A percentile compares a stretch with the other conserved stretches of the same genome.
These are phyloP conservation scores for Rhinichthys klamathensis DNA, from an alignment of 2,113 vertebrate genomes.

Conservation along the genomic window DNA sequence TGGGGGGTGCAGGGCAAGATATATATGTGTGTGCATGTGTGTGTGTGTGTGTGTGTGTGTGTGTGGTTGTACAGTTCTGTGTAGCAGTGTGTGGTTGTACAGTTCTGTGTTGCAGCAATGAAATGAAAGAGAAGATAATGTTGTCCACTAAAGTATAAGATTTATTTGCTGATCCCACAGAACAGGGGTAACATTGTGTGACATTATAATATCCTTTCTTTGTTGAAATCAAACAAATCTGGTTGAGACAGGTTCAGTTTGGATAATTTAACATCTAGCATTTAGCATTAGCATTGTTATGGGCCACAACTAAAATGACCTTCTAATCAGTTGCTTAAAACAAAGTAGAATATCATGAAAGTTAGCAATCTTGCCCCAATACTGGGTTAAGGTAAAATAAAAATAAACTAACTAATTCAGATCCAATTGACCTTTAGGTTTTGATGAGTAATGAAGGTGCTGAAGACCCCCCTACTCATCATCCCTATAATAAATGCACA, in stretches of 20 bases:
- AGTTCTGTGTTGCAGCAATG: conserved; percentile 10
- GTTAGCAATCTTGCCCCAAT: neutral
- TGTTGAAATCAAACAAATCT: neutral
- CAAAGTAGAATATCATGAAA: neutral
- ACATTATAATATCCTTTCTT: neutral
- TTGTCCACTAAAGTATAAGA: conserved; percentile 23
- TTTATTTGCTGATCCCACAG: conserved; percentile 1
- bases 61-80: conserved; percentile 40
- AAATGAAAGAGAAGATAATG: conserved; percentile 3
- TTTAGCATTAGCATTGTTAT: neutral
- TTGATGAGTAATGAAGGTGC: too few species aligned
- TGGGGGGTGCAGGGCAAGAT: conserved; percentile 71
- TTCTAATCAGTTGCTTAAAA: neutral
- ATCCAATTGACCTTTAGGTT: too few species aligned
- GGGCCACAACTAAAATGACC: neutral
- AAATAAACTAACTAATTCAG: too few species aligned
- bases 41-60: conserved; percentile 5
- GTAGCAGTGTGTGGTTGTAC: neutral
- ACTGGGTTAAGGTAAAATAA: neutral
- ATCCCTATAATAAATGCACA: too few species aligned
- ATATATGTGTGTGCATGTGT: conserved; percentile 61
- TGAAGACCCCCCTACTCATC: too few species aligned
- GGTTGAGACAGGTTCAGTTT: neutral
- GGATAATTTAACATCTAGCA: neutral
- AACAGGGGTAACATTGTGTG: neutral